Conservation (phyloP, 2,888 invertebrate genomes). For the Rhingia campestris region DNA sequence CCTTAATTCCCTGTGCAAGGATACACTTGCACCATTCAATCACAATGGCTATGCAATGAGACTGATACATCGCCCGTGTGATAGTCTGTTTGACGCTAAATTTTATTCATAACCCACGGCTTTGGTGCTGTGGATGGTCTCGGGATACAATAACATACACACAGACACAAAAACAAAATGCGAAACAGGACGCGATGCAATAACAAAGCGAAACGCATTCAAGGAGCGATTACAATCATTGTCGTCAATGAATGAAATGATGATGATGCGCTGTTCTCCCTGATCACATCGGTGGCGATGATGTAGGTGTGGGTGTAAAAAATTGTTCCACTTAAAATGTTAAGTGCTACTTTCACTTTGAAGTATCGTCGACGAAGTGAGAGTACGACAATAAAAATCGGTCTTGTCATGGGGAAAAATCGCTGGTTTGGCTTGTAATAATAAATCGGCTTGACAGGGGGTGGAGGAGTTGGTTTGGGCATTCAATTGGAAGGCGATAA, state of each 20-base stretch:
- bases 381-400: conserved; percentile 1
- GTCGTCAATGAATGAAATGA: conserved; percentile 46
- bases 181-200: conserved; percentile 19
- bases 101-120: conserved; percentile 65
- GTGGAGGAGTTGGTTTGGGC: background rate
- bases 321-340: conserved; percentile 10
- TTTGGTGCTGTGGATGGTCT: conserved; percentile 21
- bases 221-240: conserved; percentile 59
- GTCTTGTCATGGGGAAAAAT: background rate
- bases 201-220: conserved; percentile 24
- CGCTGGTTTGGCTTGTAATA: background rate
- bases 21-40: conserved; percentile 13
- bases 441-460: background rate
- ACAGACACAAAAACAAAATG: background rate
- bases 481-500: background rate
- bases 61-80: conserved; percentile 17
- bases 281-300: conserved; percentile 1
- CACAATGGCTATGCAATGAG: conserved; percentile 32
- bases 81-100: conserved; percentile 51
- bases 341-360: conserved; percentile 25
- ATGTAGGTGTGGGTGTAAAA: background rate
- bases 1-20: conserved; percentile 61
- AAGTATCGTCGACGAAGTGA: conserved; percentile 7
- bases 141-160: conserved; percentile 22
- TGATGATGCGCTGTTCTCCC: conserved; percentile 34